These are phyloP conservation scores for Acanthopagrus latus DNA, from an alignment of 2,797 vertebrate species.

Conservation along the genomic window DNA sequence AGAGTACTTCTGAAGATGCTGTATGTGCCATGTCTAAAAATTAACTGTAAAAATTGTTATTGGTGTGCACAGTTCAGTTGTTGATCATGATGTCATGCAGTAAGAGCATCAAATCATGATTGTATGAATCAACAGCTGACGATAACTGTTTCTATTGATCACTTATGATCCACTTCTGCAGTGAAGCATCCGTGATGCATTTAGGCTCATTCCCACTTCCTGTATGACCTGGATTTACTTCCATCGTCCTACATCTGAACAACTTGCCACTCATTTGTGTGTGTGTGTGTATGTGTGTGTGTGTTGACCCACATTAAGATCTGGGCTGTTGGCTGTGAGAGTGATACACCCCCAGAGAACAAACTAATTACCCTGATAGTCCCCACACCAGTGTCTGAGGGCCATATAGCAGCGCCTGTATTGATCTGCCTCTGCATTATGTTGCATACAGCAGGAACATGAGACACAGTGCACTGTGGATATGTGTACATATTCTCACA, in stretches of 20 bases:
- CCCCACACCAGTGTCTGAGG: constrained; percentile 36
- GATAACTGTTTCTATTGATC: constrained; percentile 6
- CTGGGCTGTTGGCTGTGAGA: constrained; percentile 56
- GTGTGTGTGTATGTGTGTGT: constrained; percentile 11
- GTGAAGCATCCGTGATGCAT: not conserved
- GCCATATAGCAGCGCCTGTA: constrained; percentile 42
- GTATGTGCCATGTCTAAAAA: not conserved
- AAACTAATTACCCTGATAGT: constrained; percentile 63
- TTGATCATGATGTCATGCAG: not conserved
- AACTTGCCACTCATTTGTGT: constrained; percentile 36
- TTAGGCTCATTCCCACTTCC: constrained; percentile 29
- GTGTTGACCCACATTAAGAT: constrained; percentile 75
- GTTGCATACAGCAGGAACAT: constrained; percentile 38
- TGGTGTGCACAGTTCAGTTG: not conserved
- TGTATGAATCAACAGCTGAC: not conserved
- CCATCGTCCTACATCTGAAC: constrained; percentile 48
- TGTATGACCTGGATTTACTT: constrained; percentile 63
- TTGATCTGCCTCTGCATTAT: constrained; percentile 68
- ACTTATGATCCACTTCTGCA: not conserved
- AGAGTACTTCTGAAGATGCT: not conserved
- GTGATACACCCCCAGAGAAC: constrained; percentile 59
- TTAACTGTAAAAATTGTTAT: too few species aligned
- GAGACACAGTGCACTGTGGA: not conserved
- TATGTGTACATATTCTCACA: not conserved
- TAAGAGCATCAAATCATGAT: not conserved